Conservation (phyloP, 2,888 invertebrate genomes). For the Eilema griseolum region DNA sequence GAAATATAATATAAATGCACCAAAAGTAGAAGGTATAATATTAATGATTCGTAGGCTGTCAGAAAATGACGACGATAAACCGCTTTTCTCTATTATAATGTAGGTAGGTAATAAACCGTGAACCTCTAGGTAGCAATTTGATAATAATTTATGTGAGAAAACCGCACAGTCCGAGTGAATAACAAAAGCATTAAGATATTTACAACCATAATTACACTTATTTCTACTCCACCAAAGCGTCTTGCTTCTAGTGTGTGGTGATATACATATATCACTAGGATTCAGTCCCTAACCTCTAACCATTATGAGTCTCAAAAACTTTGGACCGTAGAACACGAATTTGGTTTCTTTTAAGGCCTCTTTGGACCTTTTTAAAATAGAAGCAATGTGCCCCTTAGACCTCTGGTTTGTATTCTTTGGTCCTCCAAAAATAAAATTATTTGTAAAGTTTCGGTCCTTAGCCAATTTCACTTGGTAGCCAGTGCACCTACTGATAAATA, state of each 20-base stretch:
- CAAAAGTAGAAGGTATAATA: too few relatives aligned
- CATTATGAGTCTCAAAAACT: not conserved
- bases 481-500: too few relatives aligned
- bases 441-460: too few relatives aligned
- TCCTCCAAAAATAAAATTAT: too few relatives aligned
- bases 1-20: too few relatives aligned
- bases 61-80: not conserved
- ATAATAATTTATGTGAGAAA: slow-evolving; percentile 16
- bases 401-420: too few relatives aligned
- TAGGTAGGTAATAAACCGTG: not conserved
- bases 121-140: not conserved
- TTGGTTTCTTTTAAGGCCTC: too few relatives aligned
- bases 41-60: not conserved
- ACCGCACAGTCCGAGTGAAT: slow-evolving; percentile 6
- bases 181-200: slow-evolving; percentile 19
- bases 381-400: too few relatives aligned
- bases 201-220: slow-evolving; percentile 13
- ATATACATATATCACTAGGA: not conserved
- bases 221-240: slow-evolving; percentile 8
- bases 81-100: not conserved
- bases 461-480: too few relatives aligned
- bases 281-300: not conserved
- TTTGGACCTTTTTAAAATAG: too few relatives aligned
- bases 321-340: too few relatives aligned
- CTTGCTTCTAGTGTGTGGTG: slow-evolving; percentile 10